A percentile compares a stretch with the other conserved stretches of the same genome.
phyloP scores from a whole-genome alignment of 1,140 invertebrate genomes.

The Trachymyrmex cornetzi region DNA sequence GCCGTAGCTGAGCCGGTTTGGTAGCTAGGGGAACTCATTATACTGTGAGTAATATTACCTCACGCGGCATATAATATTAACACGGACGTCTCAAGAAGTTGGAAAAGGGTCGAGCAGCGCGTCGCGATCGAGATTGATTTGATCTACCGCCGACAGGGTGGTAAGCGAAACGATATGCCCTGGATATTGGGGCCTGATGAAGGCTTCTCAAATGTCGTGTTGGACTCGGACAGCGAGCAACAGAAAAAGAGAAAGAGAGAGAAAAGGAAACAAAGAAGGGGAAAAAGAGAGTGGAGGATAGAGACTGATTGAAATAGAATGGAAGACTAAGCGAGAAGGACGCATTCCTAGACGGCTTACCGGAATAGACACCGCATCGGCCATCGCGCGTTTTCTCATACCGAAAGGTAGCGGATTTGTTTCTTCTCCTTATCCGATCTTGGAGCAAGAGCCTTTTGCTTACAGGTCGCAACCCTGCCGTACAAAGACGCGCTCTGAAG shows the following conservation, averaged over 20 bases:
- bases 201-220: slow-evolving; percentile 74
- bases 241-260: not conserved
- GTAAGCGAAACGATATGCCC: slow-evolving; percentile 46
- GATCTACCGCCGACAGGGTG: slow-evolving; percentile 60
- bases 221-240: slow-evolving; percentile 27
- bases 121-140: slow-evolving; percentile 68
- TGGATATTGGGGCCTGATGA: slow-evolving; percentile 70
- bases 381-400: slow-evolving; percentile 81
- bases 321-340: slow-evolving; percentile 45
- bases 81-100: slow-evolving; percentile 63
- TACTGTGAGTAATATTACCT: slow-evolving; percentile 57
- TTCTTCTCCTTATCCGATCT: slow-evolving; percentile 76
- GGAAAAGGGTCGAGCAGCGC: slow-evolving; percentile 48
- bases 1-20: slow-evolving; percentile 42
- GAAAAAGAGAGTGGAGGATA: slow-evolving; percentile 13
- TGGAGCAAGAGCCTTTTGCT: slow-evolving; percentile 49
- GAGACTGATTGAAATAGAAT: slow-evolving; percentile 69
- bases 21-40: slow-evolving; percentile 25
- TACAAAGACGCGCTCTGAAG: slow-evolving; percentile 65
- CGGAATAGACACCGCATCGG: slow-evolving; percentile 76
- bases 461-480: slow-evolving; percentile 44
- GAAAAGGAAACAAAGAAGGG: not conserved
- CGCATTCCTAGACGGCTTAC: slow-evolving; percentile 85
- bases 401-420: slow-evolving; percentile 83
- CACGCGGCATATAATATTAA: slow-evolving; percentile 56